These are phyloP conservation scores for Eilema caniola DNA, from an alignment of 2,888 invertebrate genomes.

Conservation along the genomic window DNA sequence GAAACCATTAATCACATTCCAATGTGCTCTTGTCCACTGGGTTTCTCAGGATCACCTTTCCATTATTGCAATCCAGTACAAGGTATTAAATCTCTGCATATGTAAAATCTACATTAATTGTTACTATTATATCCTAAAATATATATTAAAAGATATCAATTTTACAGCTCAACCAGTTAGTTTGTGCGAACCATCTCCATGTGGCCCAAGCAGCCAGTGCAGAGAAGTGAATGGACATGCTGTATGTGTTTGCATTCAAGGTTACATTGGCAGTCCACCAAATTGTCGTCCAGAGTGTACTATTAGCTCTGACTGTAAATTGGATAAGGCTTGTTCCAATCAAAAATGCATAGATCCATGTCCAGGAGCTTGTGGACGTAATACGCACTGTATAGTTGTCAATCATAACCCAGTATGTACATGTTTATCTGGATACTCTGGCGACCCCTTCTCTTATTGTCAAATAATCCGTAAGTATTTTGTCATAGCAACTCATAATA, in stretches of 20 bases:
- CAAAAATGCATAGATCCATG: slow-evolving; percentile 93
- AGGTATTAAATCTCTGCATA: slow-evolving; percentile 57
- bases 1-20: slow-evolving; percentile 90
- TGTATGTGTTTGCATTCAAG: slow-evolving; percentile 90
- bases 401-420: slow-evolving; percentile 90
- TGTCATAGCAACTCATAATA: neutral
- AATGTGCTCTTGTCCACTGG: slow-evolving; percentile 89
- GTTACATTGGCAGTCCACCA: slow-evolving; percentile 90
- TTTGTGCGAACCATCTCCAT: slow-evolving; percentile 82
- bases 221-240: slow-evolving; percentile 89
- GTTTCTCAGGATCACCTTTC: slow-evolving; percentile 89
- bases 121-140: neutral
- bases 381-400: slow-evolving; percentile 87
- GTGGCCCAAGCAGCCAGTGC: slow-evolving; percentile 92
- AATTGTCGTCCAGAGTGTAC: slow-evolving; percentile 93
- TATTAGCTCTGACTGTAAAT: slow-evolving; percentile 90
- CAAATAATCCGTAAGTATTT: slow-evolving; percentile 78
- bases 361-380: slow-evolving; percentile 90
- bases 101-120: neutral
- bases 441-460: slow-evolving; percentile 92
- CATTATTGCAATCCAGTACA: slow-evolving; percentile 83
- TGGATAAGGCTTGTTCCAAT: slow-evolving; percentile 90
- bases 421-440: slow-evolving; percentile 88
- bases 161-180: slow-evolving; percentile 66
- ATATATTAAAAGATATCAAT: neutral